Evolutionary conservation across 2,113 vertebrate species (phyloP), one percentile per base, ranked within the genome.

Genomic region (Pedionomus torquatus): DNA sequence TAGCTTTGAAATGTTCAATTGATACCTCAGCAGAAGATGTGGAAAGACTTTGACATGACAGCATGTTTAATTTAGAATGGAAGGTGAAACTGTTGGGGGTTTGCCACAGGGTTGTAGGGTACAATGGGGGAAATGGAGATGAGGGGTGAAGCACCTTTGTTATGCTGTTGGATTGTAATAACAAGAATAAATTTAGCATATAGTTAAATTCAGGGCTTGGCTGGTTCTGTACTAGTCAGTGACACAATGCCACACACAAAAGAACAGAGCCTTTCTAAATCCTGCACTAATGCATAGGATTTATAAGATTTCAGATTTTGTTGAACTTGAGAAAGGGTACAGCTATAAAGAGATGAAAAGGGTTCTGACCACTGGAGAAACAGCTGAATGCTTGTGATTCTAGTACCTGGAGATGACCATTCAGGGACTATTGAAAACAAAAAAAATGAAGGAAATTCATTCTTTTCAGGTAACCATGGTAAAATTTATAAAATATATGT

Each of bases 161-260:
- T 84, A 64, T 39, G 48, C 61, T 78, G 35, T 15, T 89, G 26
- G 39, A 48, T 75, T 89, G 35, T 23, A 77, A 25, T 17, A 72
- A 79, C 8, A 37, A 87, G 90, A 94, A 94, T 92, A 95, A 94
- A 96, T 94, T 92, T 87, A 91, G 76, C 90, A 95, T 57, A 93
- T 3, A 26, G 55, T 79, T 55, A 64, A 43, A 90, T 71, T n/a
- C 60, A 69, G 65, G 49, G 63, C 39, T 85, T 80, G 70, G 25
- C 8, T 86, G 7, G n/a, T 31, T 85, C 54, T 83, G 24, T 28
- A 23, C 33, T 52, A 14, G 21, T 11, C 43, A 55, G 51, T 82
- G 77, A 72, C n/a, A 87, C 15, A 63, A 17, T 11, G 35, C 10
- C 46, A 78, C 60, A 78, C 60, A 70, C 41, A 20, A 63, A 4